Conservation (phyloP, 2,113 vertebrate species). For the Cisticola juncidis region DNA sequence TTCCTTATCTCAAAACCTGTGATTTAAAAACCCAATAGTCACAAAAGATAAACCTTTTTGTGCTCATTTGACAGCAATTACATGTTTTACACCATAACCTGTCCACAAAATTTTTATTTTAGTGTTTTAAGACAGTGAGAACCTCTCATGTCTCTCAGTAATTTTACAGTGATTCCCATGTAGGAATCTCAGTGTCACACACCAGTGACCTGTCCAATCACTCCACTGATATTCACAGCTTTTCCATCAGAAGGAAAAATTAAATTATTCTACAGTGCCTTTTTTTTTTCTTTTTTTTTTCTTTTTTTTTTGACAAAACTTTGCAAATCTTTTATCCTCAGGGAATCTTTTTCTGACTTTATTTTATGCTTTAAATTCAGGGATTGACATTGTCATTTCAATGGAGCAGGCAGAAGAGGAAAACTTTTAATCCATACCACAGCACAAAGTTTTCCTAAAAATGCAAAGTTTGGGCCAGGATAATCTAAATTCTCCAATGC, state of each 20-base stretch:
- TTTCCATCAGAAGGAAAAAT: not conserved
- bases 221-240: not conserved
- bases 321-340: not conserved
- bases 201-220: not conserved
- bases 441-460: not conserved
- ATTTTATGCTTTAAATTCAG: not conserved
- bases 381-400: not conserved
- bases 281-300: not conserved
- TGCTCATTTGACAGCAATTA: not conserved
- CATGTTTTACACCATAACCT: not conserved
- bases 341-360: not conserved
- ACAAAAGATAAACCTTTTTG: not conserved
- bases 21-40: not conserved
- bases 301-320: not conserved
- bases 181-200: not conserved
- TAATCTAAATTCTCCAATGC: not conserved
- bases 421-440: not conserved
- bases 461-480: not conserved
- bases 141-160: not conserved
- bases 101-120: not conserved
- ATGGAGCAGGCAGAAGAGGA: not conserved
- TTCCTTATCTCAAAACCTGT: not conserved
- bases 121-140: not conserved
- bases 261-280: not conserved
- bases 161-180: not conserved